These are phyloP conservation scores for Crepidodera aurea DNA, from an alignment of 2,888 invertebrate species.

Conservation along the genomic window DNA sequence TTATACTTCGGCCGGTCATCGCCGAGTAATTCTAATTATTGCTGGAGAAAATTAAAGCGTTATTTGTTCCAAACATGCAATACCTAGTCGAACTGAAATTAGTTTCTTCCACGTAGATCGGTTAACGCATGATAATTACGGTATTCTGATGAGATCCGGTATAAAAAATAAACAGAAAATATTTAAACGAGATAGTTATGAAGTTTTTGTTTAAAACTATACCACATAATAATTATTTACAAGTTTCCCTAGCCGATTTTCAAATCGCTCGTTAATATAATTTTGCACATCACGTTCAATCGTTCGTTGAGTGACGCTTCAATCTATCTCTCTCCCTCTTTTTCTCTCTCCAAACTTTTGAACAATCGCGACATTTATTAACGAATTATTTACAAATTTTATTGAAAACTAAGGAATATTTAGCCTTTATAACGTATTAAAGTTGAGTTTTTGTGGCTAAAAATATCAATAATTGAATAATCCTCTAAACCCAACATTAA, in stretches of 20 bases:
- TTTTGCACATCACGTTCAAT: not conserved
- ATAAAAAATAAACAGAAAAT: slow-evolving; percentile 10
- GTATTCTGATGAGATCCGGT: slow-evolving; percentile 9
- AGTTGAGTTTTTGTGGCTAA: no score
- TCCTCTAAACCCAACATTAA: no score
- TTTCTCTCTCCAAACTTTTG: no score
- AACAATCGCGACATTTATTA: no score
- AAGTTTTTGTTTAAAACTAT: slow-evolving; percentile 5
- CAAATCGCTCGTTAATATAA: not conserved
- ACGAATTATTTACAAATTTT: no score
- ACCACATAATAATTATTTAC: slow-evolving; percentile 8
- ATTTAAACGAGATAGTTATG: slow-evolving; percentile 11
- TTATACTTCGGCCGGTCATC: slow-evolving; percentile 11
- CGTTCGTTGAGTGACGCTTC: not conserved
- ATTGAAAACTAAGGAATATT: no score
- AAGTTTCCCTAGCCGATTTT: not conserved
- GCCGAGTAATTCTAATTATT: slow-evolving; percentile 14
- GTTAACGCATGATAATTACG: slow-evolving; percentile 15
- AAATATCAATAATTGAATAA: no score
- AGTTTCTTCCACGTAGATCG: slow-evolving; percentile 15
- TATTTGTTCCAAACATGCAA: slow-evolving; percentile 18
- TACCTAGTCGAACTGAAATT: slow-evolving; percentile 13
- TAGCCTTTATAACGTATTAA: no score
- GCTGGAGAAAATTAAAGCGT: slow-evolving; percentile 13
- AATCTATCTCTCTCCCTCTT: no score